A percentile compares a stretch with the other conserved stretches of the same genome.
Evolutionary conservation across 1,140 invertebrate species (phyloP).

Genomic region (Varroa destructor): DNA sequence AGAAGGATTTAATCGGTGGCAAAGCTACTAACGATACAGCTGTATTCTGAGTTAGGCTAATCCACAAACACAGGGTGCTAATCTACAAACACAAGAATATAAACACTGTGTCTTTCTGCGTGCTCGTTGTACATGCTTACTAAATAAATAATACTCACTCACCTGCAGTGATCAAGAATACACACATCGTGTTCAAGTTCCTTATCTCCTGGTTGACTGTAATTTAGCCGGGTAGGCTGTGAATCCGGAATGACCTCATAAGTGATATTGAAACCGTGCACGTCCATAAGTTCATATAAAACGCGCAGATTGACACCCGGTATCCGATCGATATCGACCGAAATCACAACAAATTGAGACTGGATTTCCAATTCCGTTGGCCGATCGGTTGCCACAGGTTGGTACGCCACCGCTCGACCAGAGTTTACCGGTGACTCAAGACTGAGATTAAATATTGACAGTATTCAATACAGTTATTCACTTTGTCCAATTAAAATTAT

Average conservation of each 20-base stretch:
- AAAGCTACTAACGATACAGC: no score
- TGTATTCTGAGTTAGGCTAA: no score
- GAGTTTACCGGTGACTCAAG: slow-evolving; percentile 32
- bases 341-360: slow-evolving; percentile 61
- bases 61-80: no score
- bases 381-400: slow-evolving; percentile 35
- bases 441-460: neutral
- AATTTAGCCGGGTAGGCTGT: no score
- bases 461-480: neutral
- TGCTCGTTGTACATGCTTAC: no score
- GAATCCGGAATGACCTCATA: slow-evolving; percentile 54
- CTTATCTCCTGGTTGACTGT: no score
- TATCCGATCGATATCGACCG: slow-evolving; percentile 55
- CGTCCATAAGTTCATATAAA: slow-evolving; percentile 60
- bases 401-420: slow-evolving; percentile 37
- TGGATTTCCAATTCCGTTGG: slow-evolving; percentile 46
- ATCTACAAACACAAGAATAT: no score
- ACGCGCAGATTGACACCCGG: slow-evolving; percentile 70
- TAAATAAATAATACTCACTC: slow-evolving; percentile 1
- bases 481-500: no score
- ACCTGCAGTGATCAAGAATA: slow-evolving; percentile 16
- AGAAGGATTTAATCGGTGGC: no score
- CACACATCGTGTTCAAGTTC: no score
- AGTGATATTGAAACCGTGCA: slow-evolving; percentile 82
- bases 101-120: no score